Base-by-base conservation (phyloP, 2,888 invertebrate species). In the Pomacea canaliculata region DNA sequence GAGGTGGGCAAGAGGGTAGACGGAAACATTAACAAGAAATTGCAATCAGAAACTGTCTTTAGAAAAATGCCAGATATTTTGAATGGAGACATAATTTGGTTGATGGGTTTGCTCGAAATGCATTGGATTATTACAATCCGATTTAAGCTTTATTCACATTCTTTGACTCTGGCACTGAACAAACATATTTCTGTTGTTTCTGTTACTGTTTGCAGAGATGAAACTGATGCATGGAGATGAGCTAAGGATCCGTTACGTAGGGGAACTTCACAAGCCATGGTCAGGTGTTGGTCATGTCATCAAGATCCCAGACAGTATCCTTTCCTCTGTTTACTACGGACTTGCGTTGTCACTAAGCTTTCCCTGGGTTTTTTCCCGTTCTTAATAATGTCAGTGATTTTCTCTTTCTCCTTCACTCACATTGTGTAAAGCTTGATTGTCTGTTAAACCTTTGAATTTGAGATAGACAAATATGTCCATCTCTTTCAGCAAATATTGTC, bases 191-290 rank as follows among this genome's bases (percentile, higher is more conserved):
- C 51, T 4, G 16, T 16, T 56, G 51, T 68, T 10, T 12, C n/a
- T 13, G 23, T 2, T 46, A 27, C 23, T 68, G 10, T 62, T 82
- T 83, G 79, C 87, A 92, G 99, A 98, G 88, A 98, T 99, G 97
- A 97, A 98, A 90, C 92, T 99, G 74, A 99, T 99, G 98, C 98
- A 98, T 89, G 99, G 99, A 12, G 99, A 99, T 92, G 99, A 99
- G 90, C 91, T 99, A 75, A 93, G 97, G 85, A 92, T 99, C 83
- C 94, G 98, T 87, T 97, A 90, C 79, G 94, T 97, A 0, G 98
- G 98, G 62, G 98, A 98, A 89, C 91, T 96, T 87, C 96, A 97
- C 90, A 97, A 97, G 89, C 94, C 96, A 0, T 99, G 99, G 99
- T 95, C 95, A n/a, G 97, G 97, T 59, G 96, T 98, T 18, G 99